A percentile compares a stretch with the other conserved stretches of the same genome.
Conservation (phyloP, 2,797 vertebrate species). For the Menidia menidia region DNA sequence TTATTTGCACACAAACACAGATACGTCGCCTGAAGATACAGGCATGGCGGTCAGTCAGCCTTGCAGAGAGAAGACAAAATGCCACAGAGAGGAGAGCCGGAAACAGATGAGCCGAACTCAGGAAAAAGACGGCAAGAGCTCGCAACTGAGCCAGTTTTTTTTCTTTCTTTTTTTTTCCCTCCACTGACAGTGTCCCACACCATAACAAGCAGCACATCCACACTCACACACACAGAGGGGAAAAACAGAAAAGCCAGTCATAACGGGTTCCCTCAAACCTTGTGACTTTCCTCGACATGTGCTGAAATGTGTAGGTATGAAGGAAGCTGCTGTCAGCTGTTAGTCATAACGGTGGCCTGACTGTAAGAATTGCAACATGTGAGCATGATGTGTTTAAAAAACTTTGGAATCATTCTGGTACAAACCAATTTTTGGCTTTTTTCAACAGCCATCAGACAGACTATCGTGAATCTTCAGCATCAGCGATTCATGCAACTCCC, state of each 20-base stretch:
- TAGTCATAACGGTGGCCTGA: background rate
- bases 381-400: background rate
- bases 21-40: constrained; percentile 28
- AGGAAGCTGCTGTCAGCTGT: background rate
- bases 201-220: constrained; percentile 9
- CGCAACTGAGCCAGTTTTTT: constrained; percentile 51
- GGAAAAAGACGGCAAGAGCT: constrained; percentile 61
- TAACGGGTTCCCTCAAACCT: constrained; percentile 22
- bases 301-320: background rate
- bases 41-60: constrained; percentile 41
- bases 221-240: constrained; percentile 35
- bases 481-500: background rate
- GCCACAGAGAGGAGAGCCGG: constrained; percentile 50
- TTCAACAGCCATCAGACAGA: background rate
- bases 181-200: background rate
- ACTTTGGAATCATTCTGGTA: constrained; percentile 1
- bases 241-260: constrained; percentile 46
- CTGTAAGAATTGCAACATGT: constrained; percentile 1
- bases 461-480: background rate
- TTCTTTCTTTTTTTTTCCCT: background rate
- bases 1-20: constrained; percentile 59
- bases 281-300: constrained; percentile 17
- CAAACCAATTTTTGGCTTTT: background rate
- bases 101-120: constrained; percentile 66
- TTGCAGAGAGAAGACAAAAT: constrained; percentile 54